These are phyloP conservation scores for Ditylenchus dipsaci DNA, from an alignment of 1,140 invertebrate species.

Conservation along the genomic window DNA sequence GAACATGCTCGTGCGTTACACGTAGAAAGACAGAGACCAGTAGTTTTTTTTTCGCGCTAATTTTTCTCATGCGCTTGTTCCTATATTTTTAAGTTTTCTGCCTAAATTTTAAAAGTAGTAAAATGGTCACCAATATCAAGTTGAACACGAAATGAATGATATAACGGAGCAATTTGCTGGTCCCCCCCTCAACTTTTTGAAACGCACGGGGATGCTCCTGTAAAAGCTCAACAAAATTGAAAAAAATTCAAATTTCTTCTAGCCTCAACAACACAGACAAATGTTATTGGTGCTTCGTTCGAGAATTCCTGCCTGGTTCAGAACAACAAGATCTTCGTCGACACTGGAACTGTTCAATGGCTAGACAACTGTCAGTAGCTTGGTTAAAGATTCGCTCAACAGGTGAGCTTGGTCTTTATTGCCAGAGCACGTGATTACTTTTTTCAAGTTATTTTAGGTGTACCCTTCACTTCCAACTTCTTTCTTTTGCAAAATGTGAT, in stretches of 20 bases:
- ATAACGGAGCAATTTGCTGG: too few species aligned
- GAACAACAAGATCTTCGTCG: constrained; percentile 31
- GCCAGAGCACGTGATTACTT: not conserved
- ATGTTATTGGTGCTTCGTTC: constrained; percentile 36
- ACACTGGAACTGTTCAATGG: constrained; percentile 28
- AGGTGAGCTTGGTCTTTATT: not conserved
- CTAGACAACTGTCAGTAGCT: constrained; percentile 27
- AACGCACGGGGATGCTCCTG: too few species aligned
- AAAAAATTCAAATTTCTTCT: not conserved
- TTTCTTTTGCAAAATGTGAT: constrained; percentile 19
- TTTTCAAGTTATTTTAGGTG: not conserved
- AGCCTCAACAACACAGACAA: constrained; percentile 28
- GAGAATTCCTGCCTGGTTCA: constrained; percentile 28
- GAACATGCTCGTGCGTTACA: too few species aligned
- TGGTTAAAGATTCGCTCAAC: constrained; percentile 44
- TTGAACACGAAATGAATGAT: too few species aligned
- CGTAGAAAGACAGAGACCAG: too few species aligned
- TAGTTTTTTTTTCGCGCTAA: too few species aligned
- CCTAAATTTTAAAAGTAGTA: too few species aligned
- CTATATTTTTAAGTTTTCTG: too few species aligned
- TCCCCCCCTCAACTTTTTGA: too few species aligned
- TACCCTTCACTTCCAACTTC: constrained; percentile 36
- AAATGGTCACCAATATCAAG: too few species aligned
- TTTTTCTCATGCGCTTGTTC: too few species aligned
- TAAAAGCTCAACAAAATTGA: not conserved